Evolutionary conservation across 2,797 vertebrate species (phyloP).

Genomic region (Syngnathus acus): DNA sequence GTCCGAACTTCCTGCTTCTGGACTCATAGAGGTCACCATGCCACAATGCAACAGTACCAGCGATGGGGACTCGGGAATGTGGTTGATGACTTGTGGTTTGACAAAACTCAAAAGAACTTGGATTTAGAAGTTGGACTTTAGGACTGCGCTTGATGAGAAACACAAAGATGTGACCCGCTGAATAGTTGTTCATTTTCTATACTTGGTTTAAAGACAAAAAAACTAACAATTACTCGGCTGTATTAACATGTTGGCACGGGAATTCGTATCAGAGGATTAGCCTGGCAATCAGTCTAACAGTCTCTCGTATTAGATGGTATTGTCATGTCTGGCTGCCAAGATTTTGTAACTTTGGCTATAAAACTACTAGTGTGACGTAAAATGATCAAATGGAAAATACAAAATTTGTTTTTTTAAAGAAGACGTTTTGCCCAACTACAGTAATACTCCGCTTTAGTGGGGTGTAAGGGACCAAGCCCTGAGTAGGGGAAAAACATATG

Average conservation of each 20-base stretch:
- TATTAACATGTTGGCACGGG: background rate
- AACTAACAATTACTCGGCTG: background rate
- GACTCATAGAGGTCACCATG: conserved; percentile 53
- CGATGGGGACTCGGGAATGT: background rate
- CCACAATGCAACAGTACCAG: background rate
- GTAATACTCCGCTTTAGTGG: too few relatives aligned
- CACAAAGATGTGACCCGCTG: background rate
- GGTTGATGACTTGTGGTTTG: background rate
- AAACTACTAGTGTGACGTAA: background rate
- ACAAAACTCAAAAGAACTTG: background rate
- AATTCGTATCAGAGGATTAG: background rate
- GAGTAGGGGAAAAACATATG: too few relatives aligned
- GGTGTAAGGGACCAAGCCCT: background rate
- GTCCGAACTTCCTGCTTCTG: conserved; percentile 47
- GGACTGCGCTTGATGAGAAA: background rate
- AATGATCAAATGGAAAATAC: background rate
- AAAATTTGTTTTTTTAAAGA: background rate
- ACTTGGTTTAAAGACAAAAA: background rate
- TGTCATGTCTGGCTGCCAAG: background rate
- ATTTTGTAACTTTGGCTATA: background rate
- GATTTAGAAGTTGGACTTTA: background rate
- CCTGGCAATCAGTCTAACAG: background rate
- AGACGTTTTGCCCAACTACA: background rate
- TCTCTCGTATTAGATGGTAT: background rate
- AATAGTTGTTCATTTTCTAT: background rate